These are phyloP conservation scores for Cygnus buccinator DNA, from an alignment of 2,113 vertebrate species.

Conservation along the genomic window DNA sequence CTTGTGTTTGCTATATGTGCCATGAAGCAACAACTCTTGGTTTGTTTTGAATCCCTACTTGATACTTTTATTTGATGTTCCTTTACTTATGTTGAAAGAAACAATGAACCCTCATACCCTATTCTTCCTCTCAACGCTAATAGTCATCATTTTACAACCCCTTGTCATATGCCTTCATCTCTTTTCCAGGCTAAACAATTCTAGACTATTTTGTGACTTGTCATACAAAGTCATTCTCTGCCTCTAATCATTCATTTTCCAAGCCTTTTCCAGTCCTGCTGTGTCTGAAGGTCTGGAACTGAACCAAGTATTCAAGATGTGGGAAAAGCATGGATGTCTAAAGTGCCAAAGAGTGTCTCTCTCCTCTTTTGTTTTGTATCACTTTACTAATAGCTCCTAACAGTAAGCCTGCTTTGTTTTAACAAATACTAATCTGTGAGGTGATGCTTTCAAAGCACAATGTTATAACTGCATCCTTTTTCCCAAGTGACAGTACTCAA, in stretches of 20 bases:
- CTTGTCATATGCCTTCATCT: neutral
- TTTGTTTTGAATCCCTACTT: neutral
- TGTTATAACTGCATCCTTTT: neutral
- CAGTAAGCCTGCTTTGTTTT: neutral
- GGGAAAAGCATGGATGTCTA: conserved; percentile 29
- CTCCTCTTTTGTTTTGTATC: conserved; percentile 49
- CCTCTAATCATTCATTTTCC: conserved; percentile 32
- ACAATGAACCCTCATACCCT: neutral
- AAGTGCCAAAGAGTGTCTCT: conserved; percentile 22
- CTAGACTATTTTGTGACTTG: neutral
- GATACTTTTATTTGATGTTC: neutral
- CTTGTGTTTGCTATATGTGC: fast-evolving
- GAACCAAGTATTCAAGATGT: conserved; percentile 39
- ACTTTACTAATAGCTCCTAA: conserved; percentile 43
- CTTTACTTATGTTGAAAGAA: neutral
- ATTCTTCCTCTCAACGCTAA: neutral
- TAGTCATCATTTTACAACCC: neutral
- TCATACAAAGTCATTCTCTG: conserved; percentile 11
- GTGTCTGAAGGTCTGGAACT: conserved; percentile 39
- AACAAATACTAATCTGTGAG: conserved; percentile 4
- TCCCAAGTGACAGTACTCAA: neutral
- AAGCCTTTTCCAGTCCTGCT: conserved; percentile 47
- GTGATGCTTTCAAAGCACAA: conserved; percentile 23
- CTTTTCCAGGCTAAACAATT: conserved; percentile 26
- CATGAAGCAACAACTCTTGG: neutral